Evolutionary conservation across 2,113 vertebrate species (phyloP).

Genomic region (Romanogobio albipinnatus): DNA sequence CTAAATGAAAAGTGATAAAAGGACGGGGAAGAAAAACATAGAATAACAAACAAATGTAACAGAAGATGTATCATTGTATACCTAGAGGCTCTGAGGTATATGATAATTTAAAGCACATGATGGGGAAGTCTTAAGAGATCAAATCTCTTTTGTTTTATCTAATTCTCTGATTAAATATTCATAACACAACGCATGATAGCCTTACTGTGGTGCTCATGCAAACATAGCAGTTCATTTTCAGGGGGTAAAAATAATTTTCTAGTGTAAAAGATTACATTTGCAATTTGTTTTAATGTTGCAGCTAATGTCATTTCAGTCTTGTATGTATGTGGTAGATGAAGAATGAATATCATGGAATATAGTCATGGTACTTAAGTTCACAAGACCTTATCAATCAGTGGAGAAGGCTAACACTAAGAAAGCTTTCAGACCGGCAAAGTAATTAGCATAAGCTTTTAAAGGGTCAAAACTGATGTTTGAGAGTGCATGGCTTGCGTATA

Average conservation of each 20-base stretch:
- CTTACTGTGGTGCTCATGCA: background rate
- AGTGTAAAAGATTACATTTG: background rate
- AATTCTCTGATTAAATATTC: constrained; percentile 30
- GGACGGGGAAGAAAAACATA: background rate
- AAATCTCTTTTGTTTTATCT: constrained; percentile 21
- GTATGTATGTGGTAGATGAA: constrained; percentile 16
- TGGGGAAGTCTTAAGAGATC: background rate
- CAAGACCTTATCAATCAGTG: constrained; percentile 47
- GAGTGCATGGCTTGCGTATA: background rate
- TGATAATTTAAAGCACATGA: constrained; percentile 14
- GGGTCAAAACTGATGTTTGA: constrained; percentile 22
- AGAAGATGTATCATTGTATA: background rate
- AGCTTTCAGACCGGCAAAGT: constrained; percentile 38
- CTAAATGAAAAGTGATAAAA: constrained; percentile 32
- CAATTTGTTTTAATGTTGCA: constrained; percentile 12
- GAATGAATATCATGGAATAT: background rate
- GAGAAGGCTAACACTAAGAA: constrained; percentile 39
- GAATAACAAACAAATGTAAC: constrained; percentile 28
- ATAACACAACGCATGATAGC: background rate
- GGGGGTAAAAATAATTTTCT: background rate
- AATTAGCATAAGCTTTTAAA: constrained; percentile 47
- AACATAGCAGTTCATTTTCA: background rate
- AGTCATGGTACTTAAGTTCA: constrained; percentile 38
- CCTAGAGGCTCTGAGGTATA: constrained; percentile 22
- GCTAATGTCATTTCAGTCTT: background rate